Percentiles rank a stretch among this genome's conserved stretches.
Evolutionary conservation across 2,797 vertebrate genomes (phyloP).

Genomic region (Allobates femoralis): DNA sequence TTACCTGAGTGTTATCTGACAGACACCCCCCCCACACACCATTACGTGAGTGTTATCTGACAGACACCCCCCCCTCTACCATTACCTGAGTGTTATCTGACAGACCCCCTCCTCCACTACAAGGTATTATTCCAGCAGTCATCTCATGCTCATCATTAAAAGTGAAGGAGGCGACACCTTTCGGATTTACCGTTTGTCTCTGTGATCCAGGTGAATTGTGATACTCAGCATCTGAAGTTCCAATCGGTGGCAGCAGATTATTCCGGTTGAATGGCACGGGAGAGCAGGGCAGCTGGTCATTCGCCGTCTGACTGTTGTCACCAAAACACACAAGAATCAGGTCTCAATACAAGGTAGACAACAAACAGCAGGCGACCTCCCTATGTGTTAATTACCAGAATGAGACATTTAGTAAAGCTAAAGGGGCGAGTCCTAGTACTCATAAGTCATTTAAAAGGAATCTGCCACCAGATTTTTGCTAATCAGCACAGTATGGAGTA

Average conservation of each 20-base stretch:
- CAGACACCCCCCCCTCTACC: too few species aligned
- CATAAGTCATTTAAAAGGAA: too few species aligned
- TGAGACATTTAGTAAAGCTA: not conserved
- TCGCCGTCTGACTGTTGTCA: conserved; percentile 78
- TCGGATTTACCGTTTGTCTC: conserved; percentile 69
- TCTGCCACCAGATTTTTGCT: too few species aligned
- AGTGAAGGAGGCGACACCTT: not conserved
- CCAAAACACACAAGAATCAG: conserved; percentile 7
- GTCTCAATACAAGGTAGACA: not conserved
- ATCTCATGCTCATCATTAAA: too few species aligned
- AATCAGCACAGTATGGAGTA: too few species aligned
- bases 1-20: too few species aligned
- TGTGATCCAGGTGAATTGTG: conserved; percentile 67
- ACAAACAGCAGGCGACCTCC: not conserved
- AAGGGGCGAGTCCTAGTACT: not conserved
- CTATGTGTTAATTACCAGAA: not conserved
- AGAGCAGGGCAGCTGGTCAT: conserved; percentile 82
- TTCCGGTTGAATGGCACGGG: conserved; percentile 84
- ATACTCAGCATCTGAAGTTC: conserved; percentile 74
- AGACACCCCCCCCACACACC: too few species aligned
- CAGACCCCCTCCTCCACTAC: too few species aligned
- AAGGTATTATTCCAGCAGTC: too few species aligned
- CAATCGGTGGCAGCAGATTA: conserved; percentile 92
- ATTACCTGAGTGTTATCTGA: too few species aligned
- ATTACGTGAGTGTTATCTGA: too few species aligned